Conservation (phyloP, 2,888 invertebrate genomes). For the Mayetiola destructor region DNA sequence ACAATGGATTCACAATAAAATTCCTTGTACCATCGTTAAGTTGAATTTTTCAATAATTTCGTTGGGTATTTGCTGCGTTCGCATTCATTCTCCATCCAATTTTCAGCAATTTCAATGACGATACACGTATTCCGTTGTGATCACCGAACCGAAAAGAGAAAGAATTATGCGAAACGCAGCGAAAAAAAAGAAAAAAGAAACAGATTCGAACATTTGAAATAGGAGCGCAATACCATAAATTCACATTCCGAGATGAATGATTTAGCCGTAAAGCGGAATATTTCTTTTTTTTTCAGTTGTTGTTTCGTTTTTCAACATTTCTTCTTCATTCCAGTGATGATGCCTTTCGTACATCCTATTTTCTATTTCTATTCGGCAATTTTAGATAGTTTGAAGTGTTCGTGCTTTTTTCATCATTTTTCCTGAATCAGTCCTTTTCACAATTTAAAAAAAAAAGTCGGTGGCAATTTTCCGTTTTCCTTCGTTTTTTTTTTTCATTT, state of each 20-base stretch:
- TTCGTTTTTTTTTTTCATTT: no score
- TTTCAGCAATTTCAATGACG: no score
- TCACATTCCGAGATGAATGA: constrained; percentile 8
- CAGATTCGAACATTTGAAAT: background rate
- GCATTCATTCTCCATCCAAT: background rate
- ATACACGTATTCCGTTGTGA: no score
- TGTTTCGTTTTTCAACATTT: background rate
- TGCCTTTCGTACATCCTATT: no score
- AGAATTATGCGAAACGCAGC: constrained; percentile 1
- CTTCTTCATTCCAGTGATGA: background rate
- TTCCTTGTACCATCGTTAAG: background rate
- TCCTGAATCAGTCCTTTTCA: no score
- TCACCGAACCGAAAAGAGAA: no score
- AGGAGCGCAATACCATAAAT: background rate
- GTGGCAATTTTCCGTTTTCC: no score
- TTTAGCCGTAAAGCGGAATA: background rate
- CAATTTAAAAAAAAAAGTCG: no score
- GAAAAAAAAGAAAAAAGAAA: background rate
- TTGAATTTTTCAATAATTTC: constrained; percentile 8
- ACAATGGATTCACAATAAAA: background rate
- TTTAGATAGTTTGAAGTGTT: no score
- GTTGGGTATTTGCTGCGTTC: background rate
- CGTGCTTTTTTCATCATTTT: no score
- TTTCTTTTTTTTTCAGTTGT: background rate
- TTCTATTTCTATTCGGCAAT: no score